Conservation (phyloP, 2,113 vertebrate genomes). For the Mirza zaza region DNA sequence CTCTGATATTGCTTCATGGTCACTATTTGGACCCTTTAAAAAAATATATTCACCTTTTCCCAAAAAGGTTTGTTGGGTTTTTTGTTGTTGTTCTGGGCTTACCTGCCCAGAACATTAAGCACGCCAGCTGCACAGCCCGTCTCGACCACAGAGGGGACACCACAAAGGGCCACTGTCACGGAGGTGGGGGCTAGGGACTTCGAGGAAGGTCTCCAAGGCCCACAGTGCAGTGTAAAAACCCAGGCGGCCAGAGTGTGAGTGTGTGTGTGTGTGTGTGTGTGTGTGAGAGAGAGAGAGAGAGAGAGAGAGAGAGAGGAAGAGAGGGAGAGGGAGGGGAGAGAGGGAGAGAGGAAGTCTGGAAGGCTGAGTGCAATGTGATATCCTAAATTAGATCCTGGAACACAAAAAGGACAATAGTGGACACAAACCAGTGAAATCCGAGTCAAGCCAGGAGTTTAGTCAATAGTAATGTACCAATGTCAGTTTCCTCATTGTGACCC, state of each 20-base stretch:
- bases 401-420: neutral
- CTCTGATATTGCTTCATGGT: neutral
- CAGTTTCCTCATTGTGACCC: neutral
- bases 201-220: neutral
- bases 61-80: neutral
- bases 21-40: neutral
- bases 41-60: neutral
- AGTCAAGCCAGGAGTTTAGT: neutral
- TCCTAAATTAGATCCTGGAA: neutral
- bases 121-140: neutral
- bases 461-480: neutral
- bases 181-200: rapidly evolving
- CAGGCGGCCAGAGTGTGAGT: too few relatives aligned
- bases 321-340: too few relatives aligned
- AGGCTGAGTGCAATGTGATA: neutral
- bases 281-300: neutral
- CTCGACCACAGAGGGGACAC: neutral
- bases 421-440: neutral
- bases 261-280: neutral
- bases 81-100: neutral
- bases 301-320: neutral
- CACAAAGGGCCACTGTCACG: neutral
- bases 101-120: neutral
- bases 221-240: neutral
- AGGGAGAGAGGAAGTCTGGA: neutral